A percentile compares a stretch with the other conserved stretches of the same genome.
phyloP scores from a whole-genome alignment of 1,140 invertebrate species.

The Tachypleus tridentatus region DNA sequence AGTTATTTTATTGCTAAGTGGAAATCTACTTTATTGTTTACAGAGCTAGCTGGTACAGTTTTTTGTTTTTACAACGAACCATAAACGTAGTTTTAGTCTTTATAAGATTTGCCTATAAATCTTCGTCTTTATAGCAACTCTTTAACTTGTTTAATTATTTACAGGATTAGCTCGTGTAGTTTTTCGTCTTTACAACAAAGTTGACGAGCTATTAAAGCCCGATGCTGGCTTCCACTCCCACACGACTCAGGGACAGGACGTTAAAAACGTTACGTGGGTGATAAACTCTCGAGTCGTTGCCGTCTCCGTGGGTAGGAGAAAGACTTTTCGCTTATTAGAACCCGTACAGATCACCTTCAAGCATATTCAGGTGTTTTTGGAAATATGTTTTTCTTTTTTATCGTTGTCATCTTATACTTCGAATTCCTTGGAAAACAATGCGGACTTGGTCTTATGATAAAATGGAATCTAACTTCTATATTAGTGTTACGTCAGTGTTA shows the following conservation, averaged over 20 bases:
- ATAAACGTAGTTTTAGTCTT: not conserved
- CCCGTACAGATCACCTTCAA: slow-evolving; percentile 16
- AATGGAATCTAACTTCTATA: too few relatives aligned
- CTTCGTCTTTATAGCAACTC: too few relatives aligned
- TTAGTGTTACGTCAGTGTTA: too few relatives aligned
- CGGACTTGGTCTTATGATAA: too few relatives aligned
- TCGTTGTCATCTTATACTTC: too few relatives aligned
- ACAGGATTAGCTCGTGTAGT: slow-evolving; percentile 23
- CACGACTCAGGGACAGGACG: slow-evolving; percentile 7
- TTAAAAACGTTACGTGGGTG: slow-evolving; percentile 36
- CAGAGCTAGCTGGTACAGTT: not conserved
- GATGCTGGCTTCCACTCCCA: slow-evolving; percentile 12
- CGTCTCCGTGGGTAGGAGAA: slow-evolving; percentile 14
- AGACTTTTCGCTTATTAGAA: slow-evolving; percentile 13
- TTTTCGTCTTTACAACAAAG: slow-evolving; percentile 20
- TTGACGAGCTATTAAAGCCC: slow-evolving; percentile 20
- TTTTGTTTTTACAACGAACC: not conserved
- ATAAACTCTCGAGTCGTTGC: slow-evolving; percentile 78
- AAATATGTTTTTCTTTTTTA: too few relatives aligned
- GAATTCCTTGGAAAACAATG: too few relatives aligned
- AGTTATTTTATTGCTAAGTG: not conserved
- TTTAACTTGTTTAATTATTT: slow-evolving; percentile 24
- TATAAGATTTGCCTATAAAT: too few relatives aligned
- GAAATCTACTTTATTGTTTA: not conserved
- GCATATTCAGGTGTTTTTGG: slow-evolving; percentile 49